phyloP scores from a whole-genome alignment of 1,140 invertebrate genomes.

The Ooceraea biroi region DNA sequence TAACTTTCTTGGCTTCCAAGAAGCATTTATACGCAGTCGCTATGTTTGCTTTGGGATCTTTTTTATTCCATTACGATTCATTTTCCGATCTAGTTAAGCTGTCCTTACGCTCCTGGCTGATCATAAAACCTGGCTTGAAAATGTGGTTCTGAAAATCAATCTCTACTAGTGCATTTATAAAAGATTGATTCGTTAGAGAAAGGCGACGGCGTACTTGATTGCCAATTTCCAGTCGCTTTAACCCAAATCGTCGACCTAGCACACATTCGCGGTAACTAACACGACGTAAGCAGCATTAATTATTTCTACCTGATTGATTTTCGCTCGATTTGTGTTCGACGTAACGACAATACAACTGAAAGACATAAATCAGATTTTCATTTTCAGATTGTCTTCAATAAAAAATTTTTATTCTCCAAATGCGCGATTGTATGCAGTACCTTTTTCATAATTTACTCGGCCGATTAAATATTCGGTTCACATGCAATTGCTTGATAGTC shows the following conservation, averaged over 20 bases:
- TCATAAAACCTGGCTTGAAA: not conserved
- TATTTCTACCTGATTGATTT: conserved; percentile 37
- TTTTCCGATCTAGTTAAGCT: not conserved
- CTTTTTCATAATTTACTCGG: not conserved
- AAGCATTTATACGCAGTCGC: no score
- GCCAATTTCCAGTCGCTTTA: conserved; percentile 50
- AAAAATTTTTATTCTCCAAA: conserved; percentile 7
- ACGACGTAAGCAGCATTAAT: conserved; percentile 32
- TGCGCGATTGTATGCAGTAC: no score
- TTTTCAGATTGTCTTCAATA: not conserved
- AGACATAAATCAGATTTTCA: not conserved
- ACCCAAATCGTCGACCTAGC: conserved; percentile 42
- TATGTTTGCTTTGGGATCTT: no score
- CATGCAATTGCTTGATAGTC: not conserved
- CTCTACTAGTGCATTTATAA: conserved; percentile 20
- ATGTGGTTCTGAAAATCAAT: conserved; percentile 9
- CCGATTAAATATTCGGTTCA: no score
- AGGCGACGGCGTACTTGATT: conserved; percentile 29
- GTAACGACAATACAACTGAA: conserved; percentile 18
- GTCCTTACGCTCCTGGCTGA: not conserved
- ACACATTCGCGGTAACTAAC: conserved; percentile 18
- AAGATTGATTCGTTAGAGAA: conserved; percentile 46
- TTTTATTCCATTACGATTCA: not conserved
- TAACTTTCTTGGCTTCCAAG: not conserved
- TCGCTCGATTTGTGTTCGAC: not conserved